Conservation (phyloP, 2,888 invertebrate species). For the Carcina quercana region DNA sequence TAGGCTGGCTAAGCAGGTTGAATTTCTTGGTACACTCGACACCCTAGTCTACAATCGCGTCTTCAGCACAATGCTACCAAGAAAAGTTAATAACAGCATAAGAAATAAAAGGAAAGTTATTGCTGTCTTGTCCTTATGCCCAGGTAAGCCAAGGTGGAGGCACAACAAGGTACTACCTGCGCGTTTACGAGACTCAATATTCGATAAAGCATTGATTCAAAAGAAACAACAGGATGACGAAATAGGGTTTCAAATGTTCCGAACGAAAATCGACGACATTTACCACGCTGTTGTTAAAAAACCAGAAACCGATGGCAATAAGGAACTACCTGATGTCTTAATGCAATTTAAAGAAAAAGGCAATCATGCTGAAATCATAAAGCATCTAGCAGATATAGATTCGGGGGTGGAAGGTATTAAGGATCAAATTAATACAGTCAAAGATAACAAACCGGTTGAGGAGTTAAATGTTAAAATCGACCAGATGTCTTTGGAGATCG, state of each 20-base stretch:
- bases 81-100: conserved; percentile 37
- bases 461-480: conserved; percentile 51
- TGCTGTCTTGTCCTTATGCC: conserved; percentile 41
- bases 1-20: conserved; percentile 71
- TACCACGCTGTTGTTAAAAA: conserved; percentile 42
- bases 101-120: conserved; percentile 51
- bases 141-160: conserved; percentile 52
- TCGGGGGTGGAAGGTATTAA: conserved; percentile 40
- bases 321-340: conserved; percentile 14
- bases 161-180: conserved; percentile 46
- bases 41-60: conserved; percentile 63
- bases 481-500: conserved; percentile 49
- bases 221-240: conserved; percentile 52
- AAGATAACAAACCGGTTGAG: conserved; percentile 40
- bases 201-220: conserved; percentile 52
- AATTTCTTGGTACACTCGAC: conserved; percentile 66
- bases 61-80: conserved; percentile 49
- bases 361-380: conserved; percentile 42
- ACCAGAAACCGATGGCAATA: conserved; percentile 20
- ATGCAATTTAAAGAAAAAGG: conserved; percentile 15
- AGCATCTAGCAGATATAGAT: conserved; percentile 43
- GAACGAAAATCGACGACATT: conserved; percentile 47
- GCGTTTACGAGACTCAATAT: conserved; percentile 50
- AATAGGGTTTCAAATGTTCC: conserved; percentile 39
- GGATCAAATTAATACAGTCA: conserved; percentile 34